Evolutionary conservation across 2,797 vertebrate genomes (phyloP), one percentile per base, ranked within the genome.

Genomic region (Sarcoramphus papa): DNA sequence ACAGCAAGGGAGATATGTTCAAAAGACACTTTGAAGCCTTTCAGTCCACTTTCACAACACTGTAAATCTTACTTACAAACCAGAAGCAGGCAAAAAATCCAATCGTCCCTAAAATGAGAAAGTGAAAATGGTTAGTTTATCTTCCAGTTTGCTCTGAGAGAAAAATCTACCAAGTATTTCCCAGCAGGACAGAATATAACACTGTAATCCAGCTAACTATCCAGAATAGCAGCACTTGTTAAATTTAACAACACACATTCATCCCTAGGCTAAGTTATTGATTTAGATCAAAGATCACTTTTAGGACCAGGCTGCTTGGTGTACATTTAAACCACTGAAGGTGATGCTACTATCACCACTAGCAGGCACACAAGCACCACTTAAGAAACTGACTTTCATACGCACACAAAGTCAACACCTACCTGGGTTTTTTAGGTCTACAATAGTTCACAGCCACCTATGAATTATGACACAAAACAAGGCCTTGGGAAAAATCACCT

Each of bases 41-140:
- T 98, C 98, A 98, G 97, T 98, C 97, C 95, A 98, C 96, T 93
- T 98, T 98, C 77, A 98, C 94, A 79, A 98, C 96, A 59, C 96
- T 97, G 84, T 98, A 98, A 81, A 98, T 98, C 97, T 98, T 98
- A 93, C 92, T 97, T 88, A 98, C 97, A 97, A 98, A 98, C 97
- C 95, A 98, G 95, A 98, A 98, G 92, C 97, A 98, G 67, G 98
- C 96, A 77, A 98, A 98, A 96, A 97, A 98, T 88, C 97, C 97
- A 95, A 97, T 92, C 35, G 97, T 98, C 16, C 98, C 98, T 98
- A 93, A 93, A 98, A 97, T 1, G 65, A 97, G 41, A 97, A 91
- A 90, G 64, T 45, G 65, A 88, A 88, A 96, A 90, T 25, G 57
- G 62, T 97, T 90, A 97, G 84, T 78, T 94, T 82, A 67, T 35